phyloP scores from a whole-genome alignment of 2,888 invertebrate species.

The Agrotis segetum region DNA sequence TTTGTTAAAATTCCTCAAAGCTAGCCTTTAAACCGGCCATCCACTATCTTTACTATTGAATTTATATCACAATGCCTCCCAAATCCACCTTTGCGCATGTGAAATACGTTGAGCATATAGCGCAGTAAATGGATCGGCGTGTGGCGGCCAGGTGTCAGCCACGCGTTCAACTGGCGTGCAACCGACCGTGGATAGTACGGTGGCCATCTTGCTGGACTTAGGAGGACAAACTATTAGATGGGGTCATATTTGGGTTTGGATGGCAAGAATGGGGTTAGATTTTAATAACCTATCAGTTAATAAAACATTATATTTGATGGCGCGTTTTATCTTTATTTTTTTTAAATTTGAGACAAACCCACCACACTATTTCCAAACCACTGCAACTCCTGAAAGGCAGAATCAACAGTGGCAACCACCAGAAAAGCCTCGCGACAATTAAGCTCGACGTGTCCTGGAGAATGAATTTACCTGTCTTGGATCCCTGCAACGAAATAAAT shows the following conservation, averaged over 20 bases:
- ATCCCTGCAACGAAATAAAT: too few species aligned
- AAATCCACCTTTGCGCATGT: slow-evolving; percentile 13
- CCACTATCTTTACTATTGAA: slow-evolving; percentile 9
- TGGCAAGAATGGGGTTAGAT: not conserved
- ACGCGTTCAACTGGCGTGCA: slow-evolving; percentile 44
- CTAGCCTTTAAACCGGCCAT: not conserved
- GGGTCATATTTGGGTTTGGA: not conserved
- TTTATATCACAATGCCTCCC: not conserved
- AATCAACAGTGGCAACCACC: too few species aligned
- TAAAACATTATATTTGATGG: not conserved
- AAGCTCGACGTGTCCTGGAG: too few species aligned
- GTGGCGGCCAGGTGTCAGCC: slow-evolving; percentile 55
- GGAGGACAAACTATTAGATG: not conserved
- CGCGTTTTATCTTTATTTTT: too few species aligned
- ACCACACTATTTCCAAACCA: too few species aligned
- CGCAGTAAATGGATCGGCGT: slow-evolving; percentile 37
- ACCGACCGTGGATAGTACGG: slow-evolving; percentile 40
- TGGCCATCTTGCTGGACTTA: not conserved
- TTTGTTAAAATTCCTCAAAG: not conserved
- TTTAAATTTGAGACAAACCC: too few species aligned
- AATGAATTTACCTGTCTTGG: too few species aligned
- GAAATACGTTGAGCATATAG: slow-evolving; percentile 30
- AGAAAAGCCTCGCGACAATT: too few species aligned
- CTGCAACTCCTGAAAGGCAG: too few species aligned
- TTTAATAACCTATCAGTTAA: not conserved